Conservation (phyloP, 2,888 invertebrate species). For the Drymonia ruficornis region DNA sequence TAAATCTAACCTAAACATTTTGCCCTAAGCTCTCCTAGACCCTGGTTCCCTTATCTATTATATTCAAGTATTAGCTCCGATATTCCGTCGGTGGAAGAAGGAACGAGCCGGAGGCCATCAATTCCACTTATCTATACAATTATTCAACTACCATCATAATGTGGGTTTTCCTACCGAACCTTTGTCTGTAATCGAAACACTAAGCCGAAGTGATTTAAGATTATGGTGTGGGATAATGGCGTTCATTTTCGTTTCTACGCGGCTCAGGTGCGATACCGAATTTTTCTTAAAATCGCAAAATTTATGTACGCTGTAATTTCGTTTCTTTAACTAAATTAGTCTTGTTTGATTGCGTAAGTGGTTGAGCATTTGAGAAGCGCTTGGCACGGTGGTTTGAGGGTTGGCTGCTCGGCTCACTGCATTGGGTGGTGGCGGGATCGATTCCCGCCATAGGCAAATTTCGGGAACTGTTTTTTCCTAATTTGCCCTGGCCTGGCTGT, state of each 20-base stretch:
- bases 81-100: constrained; percentile 29
- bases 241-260: constrained; percentile 73
- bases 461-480: too few species aligned
- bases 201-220: constrained; percentile 83
- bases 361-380: too few species aligned
- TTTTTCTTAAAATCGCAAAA: constrained; percentile 72
- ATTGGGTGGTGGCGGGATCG: too few species aligned
- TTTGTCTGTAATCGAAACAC: constrained; percentile 83
- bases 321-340: constrained; percentile 52
- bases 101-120: constrained; percentile 57
- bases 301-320: constrained; percentile 61
- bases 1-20: constrained; percentile 1
- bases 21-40: background rate
- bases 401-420: too few species aligned
- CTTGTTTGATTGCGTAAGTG: constrained; percentile 15
- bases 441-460: too few species aligned
- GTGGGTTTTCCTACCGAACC: constrained; percentile 77
- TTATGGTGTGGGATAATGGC: constrained; percentile 82
- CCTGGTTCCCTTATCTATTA: background rate
- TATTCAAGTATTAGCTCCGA: constrained; percentile 13
- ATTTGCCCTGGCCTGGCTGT: too few species aligned
- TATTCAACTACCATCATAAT: constrained; percentile 82
- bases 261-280: constrained; percentile 72
- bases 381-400: too few species aligned
- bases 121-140: constrained; percentile 81